Evolutionary conservation across 2,888 invertebrate genomes (phyloP).

Genomic region (Xiphydria camelus): DNA sequence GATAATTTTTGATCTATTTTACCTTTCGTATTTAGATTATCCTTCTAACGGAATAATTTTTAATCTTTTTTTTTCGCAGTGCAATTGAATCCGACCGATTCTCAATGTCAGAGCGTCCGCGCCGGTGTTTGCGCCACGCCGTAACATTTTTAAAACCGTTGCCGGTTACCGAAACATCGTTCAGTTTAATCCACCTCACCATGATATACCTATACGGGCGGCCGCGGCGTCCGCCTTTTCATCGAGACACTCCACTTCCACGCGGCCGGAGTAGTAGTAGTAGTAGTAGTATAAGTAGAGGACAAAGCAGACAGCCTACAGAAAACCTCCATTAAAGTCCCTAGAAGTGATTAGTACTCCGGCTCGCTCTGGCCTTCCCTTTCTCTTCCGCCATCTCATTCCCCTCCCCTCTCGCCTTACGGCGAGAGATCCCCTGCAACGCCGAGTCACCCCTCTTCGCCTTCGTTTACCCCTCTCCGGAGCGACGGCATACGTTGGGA

Average conservation of each 20-base stretch:
- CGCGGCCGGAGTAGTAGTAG: slow-evolving; percentile 7
- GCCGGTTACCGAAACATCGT: slow-evolving; percentile 30
- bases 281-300: slow-evolving; percentile 54
- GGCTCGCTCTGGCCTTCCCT: slow-evolving; percentile 21
- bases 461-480: slow-evolving; percentile 13
- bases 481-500: slow-evolving; percentile 22
- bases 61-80: too few species aligned
- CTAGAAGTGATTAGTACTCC: slow-evolving; percentile 57
- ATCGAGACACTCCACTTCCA: slow-evolving; percentile 46
- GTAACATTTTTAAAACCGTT: too few species aligned
- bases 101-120: too few species aligned
- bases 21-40: too few species aligned
- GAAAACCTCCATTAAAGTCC: slow-evolving; percentile 59
- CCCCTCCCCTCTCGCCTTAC: slow-evolving; percentile 24
- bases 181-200: slow-evolving; percentile 53
- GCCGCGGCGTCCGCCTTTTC: slow-evolving; percentile 44
- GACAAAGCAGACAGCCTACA: slow-evolving; percentile 58
- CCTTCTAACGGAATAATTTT: too few species aligned
- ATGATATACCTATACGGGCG: slow-evolving; percentile 52
- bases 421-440: too few species aligned
- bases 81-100: too few species aligned
- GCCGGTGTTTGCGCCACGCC: too few species aligned
- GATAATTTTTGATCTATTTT: too few species aligned
- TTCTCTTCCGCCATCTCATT: slow-evolving; percentile 21
- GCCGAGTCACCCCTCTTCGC: slow-evolving; percentile 17